Conservation (phyloP, 2,888 invertebrate species). For the Tetanocera ferruginea region DNA sequence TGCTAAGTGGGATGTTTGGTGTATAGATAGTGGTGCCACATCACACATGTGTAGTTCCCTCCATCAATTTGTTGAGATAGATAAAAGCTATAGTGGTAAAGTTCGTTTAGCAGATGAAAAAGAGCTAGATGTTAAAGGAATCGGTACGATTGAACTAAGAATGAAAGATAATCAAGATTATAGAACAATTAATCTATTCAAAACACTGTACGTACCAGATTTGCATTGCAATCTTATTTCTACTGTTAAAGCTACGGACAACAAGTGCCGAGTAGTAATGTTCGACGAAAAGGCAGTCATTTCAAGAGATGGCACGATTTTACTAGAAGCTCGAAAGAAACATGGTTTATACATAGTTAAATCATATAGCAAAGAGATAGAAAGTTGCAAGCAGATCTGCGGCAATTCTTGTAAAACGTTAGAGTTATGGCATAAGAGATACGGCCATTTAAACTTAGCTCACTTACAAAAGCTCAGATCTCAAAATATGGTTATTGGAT, state of each 20-base stretch:
- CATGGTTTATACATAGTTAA: neutral
- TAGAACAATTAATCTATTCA: too few relatives aligned
- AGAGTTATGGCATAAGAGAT: neutral
- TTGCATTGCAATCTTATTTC: neutral
- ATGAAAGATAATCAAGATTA: neutral
- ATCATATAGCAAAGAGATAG: neutral
- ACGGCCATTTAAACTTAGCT: neutral
- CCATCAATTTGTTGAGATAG: neutral
- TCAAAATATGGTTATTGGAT: neutral
- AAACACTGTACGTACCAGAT: neutral
- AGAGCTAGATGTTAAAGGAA: constrained; percentile 25
- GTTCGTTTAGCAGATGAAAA: constrained; percentile 25
- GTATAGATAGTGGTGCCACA: constrained; percentile 31
- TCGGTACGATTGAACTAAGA: constrained; percentile 26
- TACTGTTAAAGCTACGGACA: neutral
- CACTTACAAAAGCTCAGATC: neutral
- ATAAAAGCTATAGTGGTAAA: neutral
- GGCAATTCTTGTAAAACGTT: neutral
- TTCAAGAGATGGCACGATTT: neutral
- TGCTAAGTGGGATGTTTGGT: neutral
- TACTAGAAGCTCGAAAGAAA: neutral
- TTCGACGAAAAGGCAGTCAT: neutral
- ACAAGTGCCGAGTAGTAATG: neutral
- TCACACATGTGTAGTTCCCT: constrained; percentile 19
- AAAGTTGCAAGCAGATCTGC: neutral